Evolutionary conservation across 1,140 invertebrate species (phyloP).

Genomic region (Marisa cornuarietis): DNA sequence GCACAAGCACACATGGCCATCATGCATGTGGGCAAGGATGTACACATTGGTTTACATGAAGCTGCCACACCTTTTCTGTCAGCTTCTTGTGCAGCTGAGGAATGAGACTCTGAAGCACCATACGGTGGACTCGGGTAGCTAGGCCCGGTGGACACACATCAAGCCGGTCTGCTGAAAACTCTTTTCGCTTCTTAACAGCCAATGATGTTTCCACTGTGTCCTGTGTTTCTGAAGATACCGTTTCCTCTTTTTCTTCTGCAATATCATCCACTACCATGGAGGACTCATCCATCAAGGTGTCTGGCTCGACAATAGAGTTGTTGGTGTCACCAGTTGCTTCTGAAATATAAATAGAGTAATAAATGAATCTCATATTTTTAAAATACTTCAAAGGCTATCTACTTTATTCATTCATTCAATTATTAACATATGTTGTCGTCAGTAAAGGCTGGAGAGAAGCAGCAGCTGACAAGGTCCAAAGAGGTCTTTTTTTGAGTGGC

Average conservation of each 20-base stretch:
- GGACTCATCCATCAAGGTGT: conserved; percentile 39
- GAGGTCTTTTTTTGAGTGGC: no score
- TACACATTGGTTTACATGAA: neutral
- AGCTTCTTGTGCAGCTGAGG: conserved; percentile 75
- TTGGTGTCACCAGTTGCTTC: neutral
- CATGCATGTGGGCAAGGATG: no score
- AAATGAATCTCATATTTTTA: no score
- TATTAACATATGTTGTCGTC: no score
- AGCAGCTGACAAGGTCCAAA: no score
- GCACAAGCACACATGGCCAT: no score
- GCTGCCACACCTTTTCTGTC: conserved; percentile 68
- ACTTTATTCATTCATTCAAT: no score
- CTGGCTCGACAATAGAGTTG: conserved; percentile 3
- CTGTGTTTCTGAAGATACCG: conserved; percentile 38
- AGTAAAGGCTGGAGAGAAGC: no score
- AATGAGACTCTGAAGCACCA: conserved; percentile 73
- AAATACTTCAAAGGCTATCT: no score
- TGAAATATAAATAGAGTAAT: neutral
- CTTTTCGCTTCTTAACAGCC: conserved; percentile 30
- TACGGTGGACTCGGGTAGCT: conserved; percentile 78
- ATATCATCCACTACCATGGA: conserved; percentile 55
- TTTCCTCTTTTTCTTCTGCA: conserved; percentile 33
- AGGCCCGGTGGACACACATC: conserved; percentile 63
- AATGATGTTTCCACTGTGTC: no score
- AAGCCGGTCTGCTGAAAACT: conserved; percentile 42